Evolutionary conservation across 1,140 invertebrate species (phyloP), one percentile per base, ranked within the genome.

Genomic region (Papilio dardanus): DNA sequence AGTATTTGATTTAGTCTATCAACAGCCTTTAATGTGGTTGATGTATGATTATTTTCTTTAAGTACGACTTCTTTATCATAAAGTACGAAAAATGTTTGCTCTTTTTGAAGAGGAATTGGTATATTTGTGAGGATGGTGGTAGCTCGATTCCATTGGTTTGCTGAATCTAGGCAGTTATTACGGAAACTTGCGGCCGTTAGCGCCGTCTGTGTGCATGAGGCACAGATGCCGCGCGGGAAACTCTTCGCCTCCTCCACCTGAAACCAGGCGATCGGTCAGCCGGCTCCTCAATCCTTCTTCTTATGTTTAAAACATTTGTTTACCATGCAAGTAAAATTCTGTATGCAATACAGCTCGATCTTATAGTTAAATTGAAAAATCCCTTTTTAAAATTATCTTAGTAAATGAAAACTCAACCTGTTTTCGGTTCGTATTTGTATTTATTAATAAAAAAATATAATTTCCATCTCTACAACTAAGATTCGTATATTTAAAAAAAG

Each of bases 191-290:
- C 69, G 14, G 86, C 86, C 8, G 80, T 76, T 7, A 86, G 50
- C 46, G 85, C 78, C 42, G 77, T 83, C 30, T 85, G 71, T 19
- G 77, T 82, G 76, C 90, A 92, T 35, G 42, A 31, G 54, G 78
- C 37, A 84, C 90, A 92, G 30, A 86, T 65, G 6, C 84, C 86
- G n/a, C 62, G 73, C 12, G 89, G 90, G 71, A 90, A 76, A 2
- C 75, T 84, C 8, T 66, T 35, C 69, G 85, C 85, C 62, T 84
- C 81, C 77, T 75, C 82, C 78, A 92, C 81, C 90, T 92, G 90
- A 90, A 92, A 92, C 78, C 77, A 90, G 71, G 86, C 75, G 74
- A 82, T 79, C 81, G 76, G 87, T 90, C 86, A 90, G 83, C 84
- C 86, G 83, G 86, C 84, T 82, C 80, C 73, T 81, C 79, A 5